Evolutionary conservation across 2,797 vertebrate species (phyloP).

Genomic region (Amblyraja radiata): DNA sequence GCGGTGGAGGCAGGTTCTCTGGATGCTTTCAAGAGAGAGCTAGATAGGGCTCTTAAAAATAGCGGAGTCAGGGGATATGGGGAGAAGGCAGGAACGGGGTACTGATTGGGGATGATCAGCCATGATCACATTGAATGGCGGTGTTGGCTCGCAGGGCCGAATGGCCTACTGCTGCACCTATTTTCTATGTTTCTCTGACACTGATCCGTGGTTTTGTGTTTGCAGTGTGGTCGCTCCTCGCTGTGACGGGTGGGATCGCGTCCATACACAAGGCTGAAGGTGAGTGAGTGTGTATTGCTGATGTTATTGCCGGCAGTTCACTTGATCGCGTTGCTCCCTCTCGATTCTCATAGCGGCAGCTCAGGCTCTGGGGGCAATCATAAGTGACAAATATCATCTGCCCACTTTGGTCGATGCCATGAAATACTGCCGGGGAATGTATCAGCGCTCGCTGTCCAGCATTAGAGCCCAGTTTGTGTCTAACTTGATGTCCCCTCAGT

Average conservation of each 20-base stretch:
- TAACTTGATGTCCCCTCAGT: neutral
- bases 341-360: neutral
- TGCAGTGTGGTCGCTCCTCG: slow-evolving; percentile 51
- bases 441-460: neutral
- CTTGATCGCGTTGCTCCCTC: neutral
- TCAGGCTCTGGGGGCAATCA: no score
- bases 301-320: neutral
- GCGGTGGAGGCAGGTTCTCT: no score
- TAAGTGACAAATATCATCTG: no score
- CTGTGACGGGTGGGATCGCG: slow-evolving; percentile 85
- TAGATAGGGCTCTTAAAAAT: no score
- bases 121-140: no score
- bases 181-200: no score
- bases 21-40: no score
- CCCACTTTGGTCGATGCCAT: neutral
- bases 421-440: neutral
- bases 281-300: slow-evolving; percentile 48
- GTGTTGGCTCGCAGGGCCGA: no score
- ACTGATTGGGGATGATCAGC: no score
- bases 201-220: neutral
- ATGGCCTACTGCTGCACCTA: no score
- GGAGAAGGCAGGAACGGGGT: no score
- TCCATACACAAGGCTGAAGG: slow-evolving; percentile 92
- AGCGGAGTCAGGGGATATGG: no score
- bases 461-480: neutral